Base-by-base conservation (phyloP, 2,888 invertebrate species). In the Tetranychus piercei region DNA sequence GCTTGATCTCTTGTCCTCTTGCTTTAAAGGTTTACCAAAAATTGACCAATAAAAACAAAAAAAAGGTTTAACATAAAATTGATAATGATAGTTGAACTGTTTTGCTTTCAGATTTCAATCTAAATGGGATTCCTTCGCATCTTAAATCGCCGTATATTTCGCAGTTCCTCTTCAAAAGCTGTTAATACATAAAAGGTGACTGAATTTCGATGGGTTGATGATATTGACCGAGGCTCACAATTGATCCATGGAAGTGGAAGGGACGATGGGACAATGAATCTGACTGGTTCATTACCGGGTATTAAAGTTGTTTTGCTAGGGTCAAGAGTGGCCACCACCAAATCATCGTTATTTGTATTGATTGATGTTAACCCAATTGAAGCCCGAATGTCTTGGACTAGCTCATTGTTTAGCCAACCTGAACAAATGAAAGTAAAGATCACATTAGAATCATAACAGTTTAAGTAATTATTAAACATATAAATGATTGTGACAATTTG, bases 351-450 rank as follows among this genome's bases (percentile, higher is more conserved):
- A 22, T 71, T 70, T 18, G 34, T 8, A 23, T 70, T 23, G 44
- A 64, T 44, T 9, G 70, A 7, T 70, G 64, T 6, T 43, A 69
- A 69, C 18, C 71, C 69, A n/a, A 45, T 64, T 8, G 43, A 55
- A 11, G 55, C 70, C 45, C 69, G 23, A 23, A 69, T 65, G 23
- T 67, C 74, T 55, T 55, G 11, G 55, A 66, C 66, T 65, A 74
- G 75, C 55, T 75, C 72, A 43, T 66, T 72, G 20, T 75, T 71
- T 18, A 75, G 43, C 75, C 75, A 75, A 23, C 72, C 72, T 72
- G 20, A 44, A 11, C 23, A 71, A 44, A 6, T 1, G 72, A 69
- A 69, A 22, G n/a, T 4, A 22, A 22, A 20, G 20, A 11, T 22
- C 0, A 18, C 18, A 18, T 20, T 65, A 20, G 18, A 20, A 18